These are phyloP conservation scores for Aleiodes testaceus DNA, from an alignment of 2,888 invertebrate genomes.

Conservation along the genomic window DNA sequence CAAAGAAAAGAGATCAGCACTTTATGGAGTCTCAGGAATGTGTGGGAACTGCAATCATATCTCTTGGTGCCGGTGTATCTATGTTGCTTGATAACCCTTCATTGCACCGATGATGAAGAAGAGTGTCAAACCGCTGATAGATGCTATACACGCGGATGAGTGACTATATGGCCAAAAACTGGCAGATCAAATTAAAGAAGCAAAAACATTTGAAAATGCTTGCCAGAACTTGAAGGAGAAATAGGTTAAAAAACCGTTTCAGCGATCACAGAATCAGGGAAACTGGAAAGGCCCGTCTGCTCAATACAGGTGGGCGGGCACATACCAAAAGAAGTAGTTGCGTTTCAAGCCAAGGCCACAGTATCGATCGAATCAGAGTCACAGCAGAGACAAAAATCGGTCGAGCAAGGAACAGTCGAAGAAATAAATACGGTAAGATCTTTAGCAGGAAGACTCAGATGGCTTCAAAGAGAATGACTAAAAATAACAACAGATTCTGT, in stretches of 20 bases:
- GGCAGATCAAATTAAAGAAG: conserved; percentile 44
- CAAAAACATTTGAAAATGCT: conserved; percentile 40
- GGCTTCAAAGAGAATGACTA: too few species aligned
- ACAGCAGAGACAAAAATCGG: conserved; percentile 30
- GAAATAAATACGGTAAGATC: too few species aligned
- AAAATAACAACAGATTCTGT: too few species aligned
- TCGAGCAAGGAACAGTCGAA: too few species aligned
- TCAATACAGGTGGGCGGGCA: conserved; percentile 30
- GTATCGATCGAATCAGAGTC: conserved; percentile 4
- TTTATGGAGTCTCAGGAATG: conserved; percentile 41
- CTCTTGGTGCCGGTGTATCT: conserved; percentile 40
- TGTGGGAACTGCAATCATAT: conserved; percentile 36
- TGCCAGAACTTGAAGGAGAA: conserved; percentile 34
- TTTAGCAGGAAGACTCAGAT: too few species aligned
- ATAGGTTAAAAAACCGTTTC: neutral
- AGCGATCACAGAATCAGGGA: too few species aligned
- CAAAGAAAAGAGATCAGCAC: conserved; percentile 42
- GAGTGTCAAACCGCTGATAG: conserved; percentile 35
- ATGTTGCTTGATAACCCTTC: conserved; percentile 34
- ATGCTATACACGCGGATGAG: conserved; percentile 36
- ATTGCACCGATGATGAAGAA: conserved; percentile 46
- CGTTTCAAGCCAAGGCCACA: neutral
- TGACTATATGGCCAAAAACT: conserved; percentile 44
- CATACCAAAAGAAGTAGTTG: conserved; percentile 5
- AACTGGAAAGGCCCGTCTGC: too few species aligned